These are phyloP conservation scores for Nautilus pompilius DNA, from an alignment of 1,140 invertebrate genomes.

Conservation along the genomic window DNA sequence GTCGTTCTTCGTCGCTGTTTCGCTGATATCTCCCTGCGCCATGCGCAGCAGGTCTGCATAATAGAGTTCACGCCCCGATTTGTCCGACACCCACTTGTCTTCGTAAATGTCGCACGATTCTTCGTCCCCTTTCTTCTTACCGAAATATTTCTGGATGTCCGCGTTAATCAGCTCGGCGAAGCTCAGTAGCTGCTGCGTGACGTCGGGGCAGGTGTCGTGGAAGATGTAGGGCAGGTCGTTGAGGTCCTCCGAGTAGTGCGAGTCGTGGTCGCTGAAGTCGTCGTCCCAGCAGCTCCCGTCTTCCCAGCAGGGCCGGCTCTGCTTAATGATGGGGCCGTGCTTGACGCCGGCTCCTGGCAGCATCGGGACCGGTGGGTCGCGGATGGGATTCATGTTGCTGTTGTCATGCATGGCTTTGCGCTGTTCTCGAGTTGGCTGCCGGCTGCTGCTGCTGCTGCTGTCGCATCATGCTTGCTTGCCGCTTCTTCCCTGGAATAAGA, in stretches of 20 bases:
- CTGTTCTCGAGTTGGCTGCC: too few relatives aligned
- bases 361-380: too few relatives aligned
- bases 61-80: slow-evolving; percentile 46
- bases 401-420: too few relatives aligned
- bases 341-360: too few relatives aligned
- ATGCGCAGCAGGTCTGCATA: slow-evolving; percentile 45
- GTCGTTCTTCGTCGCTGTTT: slow-evolving; percentile 14
- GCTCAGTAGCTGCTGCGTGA: slow-evolving; percentile 38
- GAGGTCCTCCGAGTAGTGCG: slow-evolving; percentile 40
- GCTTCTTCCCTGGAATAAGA: too few relatives aligned
- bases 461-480: too few relatives aligned
- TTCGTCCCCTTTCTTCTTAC: slow-evolving; percentile 42
- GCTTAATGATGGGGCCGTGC: too few relatives aligned
- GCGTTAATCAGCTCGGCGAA: slow-evolving; percentile 44
- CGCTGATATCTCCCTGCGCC: slow-evolving; percentile 35
- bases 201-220: slow-evolving; percentile 19
- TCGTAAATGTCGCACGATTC: slow-evolving; percentile 49
- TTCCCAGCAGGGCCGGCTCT: too few relatives aligned
- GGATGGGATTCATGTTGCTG: too few relatives aligned
- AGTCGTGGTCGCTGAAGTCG: slow-evolving; percentile 46
- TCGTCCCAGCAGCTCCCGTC: too few relatives aligned
- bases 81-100: slow-evolving; percentile 43
- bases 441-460: too few relatives aligned
- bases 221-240: slow-evolving; percentile 11
- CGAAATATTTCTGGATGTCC: slow-evolving; percentile 51